Conservation (phyloP, 2,797 vertebrate species). For the Peromyscus melanophrys region DNA sequence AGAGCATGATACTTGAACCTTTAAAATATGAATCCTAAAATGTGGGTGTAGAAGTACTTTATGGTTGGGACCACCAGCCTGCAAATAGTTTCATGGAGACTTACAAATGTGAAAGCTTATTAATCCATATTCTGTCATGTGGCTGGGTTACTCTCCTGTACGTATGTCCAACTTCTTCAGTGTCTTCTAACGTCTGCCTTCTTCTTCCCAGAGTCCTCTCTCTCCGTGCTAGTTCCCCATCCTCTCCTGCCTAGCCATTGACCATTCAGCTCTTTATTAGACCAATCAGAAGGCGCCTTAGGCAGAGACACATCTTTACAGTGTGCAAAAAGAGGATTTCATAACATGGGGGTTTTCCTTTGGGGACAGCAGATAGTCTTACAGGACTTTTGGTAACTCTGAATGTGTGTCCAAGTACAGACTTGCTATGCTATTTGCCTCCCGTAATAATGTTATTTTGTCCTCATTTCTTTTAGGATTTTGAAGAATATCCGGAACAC, state of each 20-base stretch:
- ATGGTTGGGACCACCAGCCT: neutral
- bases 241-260: neutral
- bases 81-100: neutral
- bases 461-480: slow-evolving; percentile 91
- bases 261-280: neutral
- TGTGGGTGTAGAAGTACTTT: neutral
- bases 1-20: neutral
- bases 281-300: neutral
- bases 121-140: neutral
- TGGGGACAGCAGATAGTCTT: neutral
- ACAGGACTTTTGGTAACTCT: neutral
- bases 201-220: neutral
- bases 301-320: neutral
- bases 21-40: neutral
- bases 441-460: neutral
- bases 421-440: neutral
- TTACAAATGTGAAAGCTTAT: neutral
- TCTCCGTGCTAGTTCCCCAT: neutral
- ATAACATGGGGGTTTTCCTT: neutral
- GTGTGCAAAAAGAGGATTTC: neutral
- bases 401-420: neutral
- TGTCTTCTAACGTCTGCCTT: neutral
- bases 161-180: neutral
- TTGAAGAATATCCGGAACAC: slow-evolving; percentile 99
- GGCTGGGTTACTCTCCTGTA: neutral